Conservation (phyloP, 1,140 invertebrate genomes). For the Rhynchophorus ferrugineus region DNA sequence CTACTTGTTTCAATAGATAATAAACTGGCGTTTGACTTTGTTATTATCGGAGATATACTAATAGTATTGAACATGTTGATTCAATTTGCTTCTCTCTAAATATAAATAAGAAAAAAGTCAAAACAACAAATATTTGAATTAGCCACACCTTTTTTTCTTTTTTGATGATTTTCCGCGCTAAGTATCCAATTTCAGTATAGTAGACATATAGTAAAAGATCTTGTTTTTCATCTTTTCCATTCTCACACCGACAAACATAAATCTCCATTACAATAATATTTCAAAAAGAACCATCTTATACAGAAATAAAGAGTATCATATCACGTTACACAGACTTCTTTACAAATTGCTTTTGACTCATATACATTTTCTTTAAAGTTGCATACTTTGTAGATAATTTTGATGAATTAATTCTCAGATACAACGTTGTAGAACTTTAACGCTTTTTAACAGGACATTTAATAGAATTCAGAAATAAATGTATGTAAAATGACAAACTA, state of each 20-base stretch:
- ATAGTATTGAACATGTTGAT: too few relatives aligned
- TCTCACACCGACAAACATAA: slow-evolving; percentile 6
- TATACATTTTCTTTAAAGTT: slow-evolving; percentile 5
- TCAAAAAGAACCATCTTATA: slow-evolving; percentile 6
- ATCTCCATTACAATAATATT: slow-evolving; percentile 10
- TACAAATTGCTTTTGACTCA: slow-evolving; percentile 3
- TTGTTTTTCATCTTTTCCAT: slow-evolving; percentile 4
- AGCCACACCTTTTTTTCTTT: background rate
- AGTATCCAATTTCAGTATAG: slow-evolving; percentile 12
- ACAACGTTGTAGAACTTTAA: too few relatives aligned
- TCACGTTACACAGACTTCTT: slow-evolving; percentile 10
- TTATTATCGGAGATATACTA: too few relatives aligned
- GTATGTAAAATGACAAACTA: too few relatives aligned
- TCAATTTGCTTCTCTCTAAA: too few relatives aligned
- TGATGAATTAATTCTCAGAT: too few relatives aligned
- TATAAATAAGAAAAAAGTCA: too few relatives aligned
- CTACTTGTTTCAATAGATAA: too few relatives aligned
- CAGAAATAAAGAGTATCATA: slow-evolving; percentile 18
- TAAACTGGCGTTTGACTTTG: too few relatives aligned
- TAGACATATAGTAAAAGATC: background rate
- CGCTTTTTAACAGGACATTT: too few relatives aligned
- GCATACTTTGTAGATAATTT: background rate
- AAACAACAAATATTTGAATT: background rate
- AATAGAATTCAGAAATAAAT: too few relatives aligned
- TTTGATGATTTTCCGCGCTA: background rate